Evolutionary conservation across 2,113 vertebrate species (phyloP), one percentile per base, ranked within the genome.

Genomic region (Tapirus terrestris): DNA sequence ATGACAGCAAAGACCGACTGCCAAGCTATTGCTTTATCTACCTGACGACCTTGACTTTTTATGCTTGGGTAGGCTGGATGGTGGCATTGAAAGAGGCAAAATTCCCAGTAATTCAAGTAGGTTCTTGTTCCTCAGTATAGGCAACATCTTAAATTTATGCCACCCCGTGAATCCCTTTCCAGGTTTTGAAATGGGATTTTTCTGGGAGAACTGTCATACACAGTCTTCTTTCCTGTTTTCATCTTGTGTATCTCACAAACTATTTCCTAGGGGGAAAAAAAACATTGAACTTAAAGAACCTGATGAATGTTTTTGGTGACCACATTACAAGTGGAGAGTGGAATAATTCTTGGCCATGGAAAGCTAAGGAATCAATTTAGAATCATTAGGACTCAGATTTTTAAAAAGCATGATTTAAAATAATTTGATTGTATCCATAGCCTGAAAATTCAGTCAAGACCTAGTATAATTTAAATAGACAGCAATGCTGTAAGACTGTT

Each of bases 161-260:
- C 61, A 27, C 29, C 9, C 20, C 0, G 3, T n/a, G 51, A 14
- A 33, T 94, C 51, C 61, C 33, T 86, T 84, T 72, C 77, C 27
- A 85, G 60, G 20, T 31, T 94, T 77, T 61, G 9, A 92, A 87
- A 89, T 90, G 43, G 39, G 43, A 77, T 94, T 96, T 96, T 70
- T 12, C 17, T 56, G n/a, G 39, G 14, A 89, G 7, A 95, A 84
- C 27, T 25, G 5, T 77, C 53, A 53, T 20, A 12, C 6, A 87
- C 0, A 70, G 45, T 48, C 9, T 6, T 88, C 3, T 60, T 23
- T 80, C 39, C 27, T 56, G 70, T 33, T 70, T 95, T 77, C 23
- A 60, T n/a, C 27, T 23, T 75, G 9, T 70, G 6, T 80, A 65
- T 76, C 75, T 91, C 18, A 17, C 76, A 67, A 90, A 43, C 13